These are phyloP conservation scores for Lacerta agilis DNA, from an alignment of 2,797 vertebrate genomes.

Conservation along the genomic window DNA sequence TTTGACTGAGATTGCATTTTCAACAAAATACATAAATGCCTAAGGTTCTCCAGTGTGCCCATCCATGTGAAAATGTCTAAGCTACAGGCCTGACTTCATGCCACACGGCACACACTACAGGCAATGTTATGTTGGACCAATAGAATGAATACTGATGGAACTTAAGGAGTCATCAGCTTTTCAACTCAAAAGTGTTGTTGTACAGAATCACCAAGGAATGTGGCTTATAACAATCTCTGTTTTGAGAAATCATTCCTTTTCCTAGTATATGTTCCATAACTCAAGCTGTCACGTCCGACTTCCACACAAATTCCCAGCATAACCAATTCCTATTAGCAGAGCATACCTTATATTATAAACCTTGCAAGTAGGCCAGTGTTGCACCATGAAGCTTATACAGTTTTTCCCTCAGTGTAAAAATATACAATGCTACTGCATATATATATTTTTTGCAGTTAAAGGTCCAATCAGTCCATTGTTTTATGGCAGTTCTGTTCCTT, in stretches of 20 bases:
- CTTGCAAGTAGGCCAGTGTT: conserved; percentile 80
- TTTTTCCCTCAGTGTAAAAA: conserved; percentile 78
- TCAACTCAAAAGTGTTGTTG: conserved; percentile 54
- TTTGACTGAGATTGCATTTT: neutral
- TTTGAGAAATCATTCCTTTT: conserved; percentile 53
- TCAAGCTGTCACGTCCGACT: conserved; percentile 67
- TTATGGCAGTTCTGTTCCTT: conserved; percentile 51
- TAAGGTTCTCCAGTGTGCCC: neutral
- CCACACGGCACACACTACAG: neutral
- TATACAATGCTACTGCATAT: conserved; percentile 77
- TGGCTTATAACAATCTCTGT: conserved; percentile 34
- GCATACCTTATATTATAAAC: conserved; percentile 72
- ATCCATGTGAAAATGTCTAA: conserved; percentile 13
- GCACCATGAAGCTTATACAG: conserved; percentile 80
- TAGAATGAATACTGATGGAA: conserved; percentile 42
- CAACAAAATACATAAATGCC: neutral
- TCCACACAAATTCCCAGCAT: conserved; percentile 67
- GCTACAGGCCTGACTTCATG: neutral
- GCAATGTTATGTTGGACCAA: conserved; percentile 17
- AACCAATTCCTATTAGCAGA: conserved; percentile 67
- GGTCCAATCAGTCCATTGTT: conserved; percentile 62
- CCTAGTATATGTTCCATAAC: conserved; percentile 50
- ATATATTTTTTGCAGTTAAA: conserved; percentile 63
- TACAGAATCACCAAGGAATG: conserved; percentile 52
- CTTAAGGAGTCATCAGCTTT: conserved; percentile 43